phyloP scores from a whole-genome alignment of 2,113 vertebrate species.

The Empidonax alnorum region DNA sequence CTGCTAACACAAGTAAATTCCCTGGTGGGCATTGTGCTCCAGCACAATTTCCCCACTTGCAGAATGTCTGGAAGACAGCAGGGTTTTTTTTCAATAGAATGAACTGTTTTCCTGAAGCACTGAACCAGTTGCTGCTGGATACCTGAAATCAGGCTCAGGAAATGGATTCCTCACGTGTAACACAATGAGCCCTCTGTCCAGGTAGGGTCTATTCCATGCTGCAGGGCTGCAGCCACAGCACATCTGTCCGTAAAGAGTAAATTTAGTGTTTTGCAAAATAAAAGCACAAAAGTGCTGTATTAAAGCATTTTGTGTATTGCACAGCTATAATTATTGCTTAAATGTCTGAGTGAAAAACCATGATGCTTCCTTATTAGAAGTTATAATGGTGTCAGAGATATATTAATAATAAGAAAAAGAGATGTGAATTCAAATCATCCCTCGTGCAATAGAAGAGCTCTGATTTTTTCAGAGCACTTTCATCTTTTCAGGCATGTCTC shows the following conservation, averaged over 20 bases:
- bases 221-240: background rate
- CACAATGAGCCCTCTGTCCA: background rate
- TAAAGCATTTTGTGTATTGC: background rate
- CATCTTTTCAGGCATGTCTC: background rate
- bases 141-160: background rate
- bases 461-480: background rate
- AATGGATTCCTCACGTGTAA: background rate
- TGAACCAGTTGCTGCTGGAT: background rate
- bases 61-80: background rate
- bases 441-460: fast-evolving
- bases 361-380: background rate
- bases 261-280: background rate
- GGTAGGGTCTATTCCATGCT: background rate
- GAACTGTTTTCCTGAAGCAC: background rate
- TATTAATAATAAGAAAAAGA: background rate
- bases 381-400: background rate
- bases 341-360: background rate
- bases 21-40: background rate
- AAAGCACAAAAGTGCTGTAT: background rate
- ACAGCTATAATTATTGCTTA: background rate
- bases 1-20: background rate
- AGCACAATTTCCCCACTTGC: background rate
- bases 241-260: background rate
- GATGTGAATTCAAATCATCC: background rate
- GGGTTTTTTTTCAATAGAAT: background rate